These are phyloP conservation scores for Dromius quadrimaculatus DNA, from an alignment of 2,888 invertebrate species.

Conservation along the genomic window DNA sequence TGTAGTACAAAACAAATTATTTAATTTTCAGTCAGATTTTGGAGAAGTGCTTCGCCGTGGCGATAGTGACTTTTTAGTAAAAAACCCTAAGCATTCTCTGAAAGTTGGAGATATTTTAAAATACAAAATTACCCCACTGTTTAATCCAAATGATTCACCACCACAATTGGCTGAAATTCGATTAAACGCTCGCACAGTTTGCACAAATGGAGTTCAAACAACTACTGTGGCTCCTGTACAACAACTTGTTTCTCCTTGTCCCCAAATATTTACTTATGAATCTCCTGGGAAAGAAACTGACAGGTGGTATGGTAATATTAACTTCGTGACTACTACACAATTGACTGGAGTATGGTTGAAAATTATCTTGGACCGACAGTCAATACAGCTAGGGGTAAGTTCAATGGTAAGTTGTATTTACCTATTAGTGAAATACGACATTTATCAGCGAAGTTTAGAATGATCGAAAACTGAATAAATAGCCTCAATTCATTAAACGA, in stretches of 20 bases:
- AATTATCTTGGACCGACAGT: conserved; percentile 68
- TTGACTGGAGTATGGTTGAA: conserved; percentile 68
- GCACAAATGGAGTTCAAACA: conserved; percentile 9
- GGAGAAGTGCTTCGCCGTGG: not conserved
- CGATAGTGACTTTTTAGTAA: not conserved
- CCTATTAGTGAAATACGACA: no score
- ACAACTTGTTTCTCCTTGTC: conserved; percentile 6
- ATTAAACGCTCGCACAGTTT: conserved; percentile 3
- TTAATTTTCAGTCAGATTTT: conserved; percentile 18
- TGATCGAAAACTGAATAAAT: no score
- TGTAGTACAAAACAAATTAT: no score
- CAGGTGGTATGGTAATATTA: conserved; percentile 7
- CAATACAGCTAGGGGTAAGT: conserved; percentile 70
- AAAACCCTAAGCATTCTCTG: not conserved
- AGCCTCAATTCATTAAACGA: no score
- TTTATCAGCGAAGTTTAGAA: no score
- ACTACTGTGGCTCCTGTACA: not conserved
- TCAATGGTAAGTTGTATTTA: no score
- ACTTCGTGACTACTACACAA: not conserved
- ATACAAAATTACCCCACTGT: not conserved
- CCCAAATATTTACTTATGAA: conserved; percentile 19
- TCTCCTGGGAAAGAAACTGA: not conserved
- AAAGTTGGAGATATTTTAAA: not conserved
- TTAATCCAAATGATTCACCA: not conserved
- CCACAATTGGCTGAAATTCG: conserved; percentile 21